Conservation (phyloP, 2,113 vertebrate species). For the Dryoscopus gambensis region DNA sequence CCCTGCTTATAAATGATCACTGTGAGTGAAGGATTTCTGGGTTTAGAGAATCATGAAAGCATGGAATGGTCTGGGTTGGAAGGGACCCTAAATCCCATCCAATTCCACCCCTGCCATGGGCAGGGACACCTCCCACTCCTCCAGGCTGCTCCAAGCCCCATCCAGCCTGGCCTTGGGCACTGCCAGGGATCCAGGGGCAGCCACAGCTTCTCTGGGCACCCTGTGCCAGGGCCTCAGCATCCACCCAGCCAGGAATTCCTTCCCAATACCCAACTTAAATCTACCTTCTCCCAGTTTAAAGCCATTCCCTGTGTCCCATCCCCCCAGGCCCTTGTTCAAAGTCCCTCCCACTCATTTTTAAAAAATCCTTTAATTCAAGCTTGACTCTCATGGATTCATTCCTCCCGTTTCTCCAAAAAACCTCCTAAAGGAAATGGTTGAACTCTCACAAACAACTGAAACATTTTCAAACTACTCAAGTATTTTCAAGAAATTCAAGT, state of each 20-base stretch:
- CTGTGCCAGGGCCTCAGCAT: rapidly evolving
- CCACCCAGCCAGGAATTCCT: background rate
- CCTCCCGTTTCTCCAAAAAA: background rate
- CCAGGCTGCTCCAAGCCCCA: rapidly evolving
- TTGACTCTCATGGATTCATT: background rate
- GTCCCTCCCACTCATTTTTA: background rate
- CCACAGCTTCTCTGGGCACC: background rate
- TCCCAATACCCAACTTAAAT: background rate
- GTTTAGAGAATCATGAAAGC: background rate
- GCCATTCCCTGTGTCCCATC: background rate
- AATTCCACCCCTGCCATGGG: rapidly evolving
- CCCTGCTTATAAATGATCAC: background rate
- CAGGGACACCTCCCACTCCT: background rate
- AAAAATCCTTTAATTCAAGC: background rate
- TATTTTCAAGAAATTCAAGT: background rate
- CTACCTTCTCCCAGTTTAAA: background rate
- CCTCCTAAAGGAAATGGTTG: rapidly evolving
- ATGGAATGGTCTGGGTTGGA: background rate
- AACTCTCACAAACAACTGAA: background rate
- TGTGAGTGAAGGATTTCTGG: background rate
- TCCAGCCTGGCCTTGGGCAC: background rate
- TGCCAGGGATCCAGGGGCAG: background rate
- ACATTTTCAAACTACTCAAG: background rate
- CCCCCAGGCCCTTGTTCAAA: background rate
- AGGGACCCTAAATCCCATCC: background rate